Percentiles rank a stretch among this genome's conserved stretches.
These are phyloP conservation scores for Sturnira hondurensis DNA, from an alignment of 2,113 vertebrate species.

Conservation along the genomic window DNA sequence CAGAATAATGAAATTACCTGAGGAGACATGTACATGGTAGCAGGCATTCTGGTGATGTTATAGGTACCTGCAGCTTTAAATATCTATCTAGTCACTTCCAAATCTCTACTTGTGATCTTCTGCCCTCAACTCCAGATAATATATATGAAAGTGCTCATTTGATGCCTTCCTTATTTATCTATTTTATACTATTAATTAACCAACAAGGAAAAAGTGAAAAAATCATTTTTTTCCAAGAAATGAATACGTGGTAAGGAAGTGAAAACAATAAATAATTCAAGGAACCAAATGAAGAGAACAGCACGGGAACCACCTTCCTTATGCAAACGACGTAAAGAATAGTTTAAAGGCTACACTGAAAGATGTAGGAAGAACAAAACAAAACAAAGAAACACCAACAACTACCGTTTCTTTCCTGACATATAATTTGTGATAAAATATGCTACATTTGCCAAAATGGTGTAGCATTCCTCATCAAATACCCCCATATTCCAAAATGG, in stretches of 20 bases:
- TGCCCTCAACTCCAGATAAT: background rate
- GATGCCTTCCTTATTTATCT: background rate
- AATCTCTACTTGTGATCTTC: background rate
- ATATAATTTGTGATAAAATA: background rate
- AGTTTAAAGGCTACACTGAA: background rate
- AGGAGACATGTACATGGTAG: background rate
- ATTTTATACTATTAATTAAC: background rate
- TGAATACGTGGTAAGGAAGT: conserved; percentile 38
- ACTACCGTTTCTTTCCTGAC: background rate
- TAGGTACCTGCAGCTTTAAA: background rate
- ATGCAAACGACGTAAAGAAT: background rate
- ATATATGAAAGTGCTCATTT: background rate
- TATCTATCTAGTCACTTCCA: background rate
- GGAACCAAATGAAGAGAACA: conserved; percentile 41
- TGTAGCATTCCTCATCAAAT: background rate
- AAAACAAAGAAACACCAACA: background rate
- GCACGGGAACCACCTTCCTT: background rate
- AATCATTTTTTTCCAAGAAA: background rate
- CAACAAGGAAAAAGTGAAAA: background rate
- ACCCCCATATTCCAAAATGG: background rate
- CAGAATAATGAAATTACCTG: background rate
- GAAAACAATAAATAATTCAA: conserved; percentile 60
- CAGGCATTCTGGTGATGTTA: background rate
- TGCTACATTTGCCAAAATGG: background rate
- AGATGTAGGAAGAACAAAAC: background rate